These are phyloP conservation scores for Trachemys scripta DNA, from an alignment of 2,113 vertebrate genomes.

Conservation along the genomic window DNA sequence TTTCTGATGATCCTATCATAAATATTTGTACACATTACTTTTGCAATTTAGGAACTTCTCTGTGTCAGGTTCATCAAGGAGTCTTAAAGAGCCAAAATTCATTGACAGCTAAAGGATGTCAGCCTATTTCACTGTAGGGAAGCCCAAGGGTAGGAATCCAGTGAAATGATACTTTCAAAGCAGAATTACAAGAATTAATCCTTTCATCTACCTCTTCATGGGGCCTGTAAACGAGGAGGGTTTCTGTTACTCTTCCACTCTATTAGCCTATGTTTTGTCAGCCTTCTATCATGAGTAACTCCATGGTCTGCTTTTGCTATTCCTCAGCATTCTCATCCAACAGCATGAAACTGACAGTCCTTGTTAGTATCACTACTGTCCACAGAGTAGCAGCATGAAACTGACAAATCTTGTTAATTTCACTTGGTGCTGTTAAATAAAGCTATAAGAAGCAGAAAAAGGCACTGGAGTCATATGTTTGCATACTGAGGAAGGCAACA, in stretches of 20 bases:
- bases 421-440: background rate
- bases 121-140: background rate
- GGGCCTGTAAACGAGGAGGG: background rate
- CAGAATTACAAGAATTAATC: background rate
- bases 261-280: background rate
- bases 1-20: too few species aligned
- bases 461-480: background rate
- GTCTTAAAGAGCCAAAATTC: background rate
- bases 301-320: background rate
- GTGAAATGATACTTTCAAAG: background rate
- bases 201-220: background rate
- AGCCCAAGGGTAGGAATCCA: background rate
- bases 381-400: background rate
- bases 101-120: background rate
- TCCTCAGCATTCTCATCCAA: background rate
- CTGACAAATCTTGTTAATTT: accelerated
- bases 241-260: background rate
- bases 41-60: background rate
- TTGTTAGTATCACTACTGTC: background rate
- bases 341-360: background rate
- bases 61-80: too few species aligned
- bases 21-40: background rate
- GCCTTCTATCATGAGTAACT: background rate
- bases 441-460: background rate
- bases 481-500: background rate